Percentiles rank a stretch among this genome's conserved stretches.
Conservation (phyloP, 1,140 invertebrate species). For the Heliconius himera region DNA sequence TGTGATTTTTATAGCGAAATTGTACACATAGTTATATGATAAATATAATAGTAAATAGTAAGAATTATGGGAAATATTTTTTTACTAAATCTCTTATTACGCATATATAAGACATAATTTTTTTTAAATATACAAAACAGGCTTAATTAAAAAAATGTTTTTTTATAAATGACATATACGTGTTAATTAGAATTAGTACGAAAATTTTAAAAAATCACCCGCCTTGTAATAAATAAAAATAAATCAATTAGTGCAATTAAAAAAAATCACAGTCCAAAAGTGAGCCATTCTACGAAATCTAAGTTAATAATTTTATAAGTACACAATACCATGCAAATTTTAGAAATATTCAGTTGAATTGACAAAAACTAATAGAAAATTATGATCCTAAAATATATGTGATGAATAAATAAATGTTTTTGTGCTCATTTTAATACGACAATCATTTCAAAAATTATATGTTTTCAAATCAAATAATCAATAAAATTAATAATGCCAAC, state of each 20-base stretch:
- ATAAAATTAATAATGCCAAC: not conserved
- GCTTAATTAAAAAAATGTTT: not conserved
- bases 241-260: not conserved
- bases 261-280: constrained; percentile 3
- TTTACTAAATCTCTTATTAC: too few relatives aligned
- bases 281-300: not conserved
- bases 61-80: too few relatives aligned
- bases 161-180: not conserved
- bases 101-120: too few relatives aligned
- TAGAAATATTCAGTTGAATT: not conserved
- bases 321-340: constrained; percentile 12
- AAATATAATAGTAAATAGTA: too few relatives aligned
- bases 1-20: too few relatives aligned
- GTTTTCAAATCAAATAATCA: not conserved
- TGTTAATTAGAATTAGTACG: not conserved
- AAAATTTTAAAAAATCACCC: too few relatives aligned
- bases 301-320: constrained; percentile 18
- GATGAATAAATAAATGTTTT: not conserved
- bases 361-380: not conserved
- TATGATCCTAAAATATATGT: not conserved
- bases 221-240: too few relatives aligned
- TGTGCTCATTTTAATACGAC: not conserved
- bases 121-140: too few relatives aligned
- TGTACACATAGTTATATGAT: too few relatives aligned
- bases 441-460: not conserved